Base-by-base conservation (phyloP, 1,140 invertebrate species). In the Tribolium madens region DNA sequence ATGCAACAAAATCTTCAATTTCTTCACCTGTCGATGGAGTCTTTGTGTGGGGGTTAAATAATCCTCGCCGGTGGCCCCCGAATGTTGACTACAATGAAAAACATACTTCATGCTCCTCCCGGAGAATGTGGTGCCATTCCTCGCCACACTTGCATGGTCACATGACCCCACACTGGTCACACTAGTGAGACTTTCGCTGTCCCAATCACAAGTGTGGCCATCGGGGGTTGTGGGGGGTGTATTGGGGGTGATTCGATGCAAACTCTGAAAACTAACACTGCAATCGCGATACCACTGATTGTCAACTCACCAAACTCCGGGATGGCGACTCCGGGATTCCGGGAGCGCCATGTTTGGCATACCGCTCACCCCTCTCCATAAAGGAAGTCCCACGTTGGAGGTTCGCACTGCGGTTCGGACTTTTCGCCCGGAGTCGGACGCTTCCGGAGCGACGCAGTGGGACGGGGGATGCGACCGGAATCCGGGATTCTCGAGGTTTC, bases 11-110 rank as follows among this genome's bases (percentile, higher is more conserved):
- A 88, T 87, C 89, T 95, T 91, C 5, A 92, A 87, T 68, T 92
- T 91, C 53, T 92, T 89, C 13, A 96, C 91, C 86, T 95, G 93
- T 79, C 91, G 88, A 81, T 94, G 92, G 4, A 94, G 93, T 77
- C 94, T 87, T 84, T 96, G 95, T 0, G 95, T 96, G 1, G 95
- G 95, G 42, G 95, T 96, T 17, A 96, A 87, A 85, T 96, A 96
- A 81, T 95, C 93, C 53, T 94, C 91, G 6, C 90, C 91, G 69
- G 91, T 89, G 33, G 92, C 89, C 0, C 90, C 91, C n/a, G 91
- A 90, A 84, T 93, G 91, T 78, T 92, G 91, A 9, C 92, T 93
- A 84, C 94, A 96, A 84, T 96, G 94, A 18, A 96, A 90, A 21
- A 95, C 92, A 84, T 77, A 86, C 84, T 84, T 85, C 84, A 85